phyloP scores from a whole-genome alignment of 2,888 invertebrate species.

The Nomada fucata region DNA sequence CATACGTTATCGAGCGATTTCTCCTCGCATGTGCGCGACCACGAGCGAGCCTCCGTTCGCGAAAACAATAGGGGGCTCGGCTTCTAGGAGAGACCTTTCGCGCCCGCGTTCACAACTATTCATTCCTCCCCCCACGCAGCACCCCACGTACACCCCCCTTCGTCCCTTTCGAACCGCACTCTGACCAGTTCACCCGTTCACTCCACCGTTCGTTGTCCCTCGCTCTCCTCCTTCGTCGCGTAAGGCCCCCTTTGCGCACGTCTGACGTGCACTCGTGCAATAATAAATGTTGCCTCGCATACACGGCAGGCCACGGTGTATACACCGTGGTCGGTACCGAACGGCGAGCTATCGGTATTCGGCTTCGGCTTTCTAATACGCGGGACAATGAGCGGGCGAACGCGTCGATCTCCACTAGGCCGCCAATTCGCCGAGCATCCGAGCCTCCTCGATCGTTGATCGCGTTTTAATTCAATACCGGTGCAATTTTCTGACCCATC shows the following conservation, averaged over 20 bases:
- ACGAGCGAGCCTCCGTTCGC: conserved; percentile 63
- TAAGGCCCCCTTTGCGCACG: conserved; percentile 23
- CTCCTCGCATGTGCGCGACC: conserved; percentile 56
- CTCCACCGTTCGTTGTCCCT: conserved; percentile 32
- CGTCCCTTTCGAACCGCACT: conserved; percentile 13
- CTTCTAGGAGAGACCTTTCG: conserved; percentile 76
- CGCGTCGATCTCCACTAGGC: conserved; percentile 53
- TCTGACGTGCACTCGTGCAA: conserved; percentile 58
- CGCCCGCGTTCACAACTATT: conserved; percentile 78
- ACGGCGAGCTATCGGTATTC: conserved; percentile 65
- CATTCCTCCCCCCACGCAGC: conserved; percentile 69
- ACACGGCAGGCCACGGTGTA: conserved; percentile 58
- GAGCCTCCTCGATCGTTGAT: conserved; percentile 15
- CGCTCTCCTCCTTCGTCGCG: conserved; percentile 33
- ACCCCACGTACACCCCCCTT: conserved; percentile 32
- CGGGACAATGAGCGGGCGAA: conserved; percentile 73
- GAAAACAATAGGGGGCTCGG: conserved; percentile 77
- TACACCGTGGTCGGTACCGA: conserved; percentile 46
- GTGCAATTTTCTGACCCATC: neutral
- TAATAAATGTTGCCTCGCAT: conserved; percentile 75
- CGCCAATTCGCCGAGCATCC: conserved; percentile 41
- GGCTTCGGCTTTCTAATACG: conserved; percentile 76
- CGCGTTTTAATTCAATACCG: conserved; percentile 45
- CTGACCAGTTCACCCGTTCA: conserved; percentile 28
- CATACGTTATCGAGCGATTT: conserved; percentile 63